phyloP scores from a whole-genome alignment of 2,888 invertebrate species.

The Phorcus lineatus region DNA sequence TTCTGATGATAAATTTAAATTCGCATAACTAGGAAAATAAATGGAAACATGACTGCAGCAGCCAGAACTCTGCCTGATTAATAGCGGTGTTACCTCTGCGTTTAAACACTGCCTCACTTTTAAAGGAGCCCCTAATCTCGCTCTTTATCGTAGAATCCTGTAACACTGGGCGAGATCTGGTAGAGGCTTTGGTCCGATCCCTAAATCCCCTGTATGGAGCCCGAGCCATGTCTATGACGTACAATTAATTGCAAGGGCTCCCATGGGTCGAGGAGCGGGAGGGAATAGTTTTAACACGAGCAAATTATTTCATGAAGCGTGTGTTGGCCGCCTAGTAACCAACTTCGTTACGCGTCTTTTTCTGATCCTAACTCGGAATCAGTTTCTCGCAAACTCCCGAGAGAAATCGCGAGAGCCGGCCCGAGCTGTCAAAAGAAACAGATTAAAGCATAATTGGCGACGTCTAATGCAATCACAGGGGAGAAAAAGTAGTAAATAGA shows the following conservation, averaged over 20 bases:
- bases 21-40: too few relatives aligned
- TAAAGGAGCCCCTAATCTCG: conserved; percentile 17
- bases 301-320: conserved; percentile 25
- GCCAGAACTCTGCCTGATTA: background rate
- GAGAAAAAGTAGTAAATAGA: conserved; percentile 29
- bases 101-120: conserved; percentile 4
- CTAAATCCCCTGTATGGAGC: background rate
- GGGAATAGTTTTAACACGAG: conserved; percentile 16
- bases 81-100: background rate
- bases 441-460: conserved; percentile 28
- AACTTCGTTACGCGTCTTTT: conserved; percentile 25
- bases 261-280: background rate
- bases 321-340: conserved; percentile 14
- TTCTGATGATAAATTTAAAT: too few relatives aligned
- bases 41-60: too few relatives aligned
- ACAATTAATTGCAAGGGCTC: conserved; percentile 21
- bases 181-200: background rate
- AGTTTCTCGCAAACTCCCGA: conserved; percentile 26
- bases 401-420: conserved; percentile 27
- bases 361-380: conserved; percentile 23
- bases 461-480: conserved; percentile 22
- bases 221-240: conserved; percentile 24
- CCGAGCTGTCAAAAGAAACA: conserved; percentile 26
- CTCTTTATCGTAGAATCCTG: conserved; percentile 19
- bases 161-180: conserved; percentile 18